A percentile compares a stretch with the other conserved stretches of the same genome.
phyloP scores from a whole-genome alignment of 2,113 vertebrate species.

The Colistium nudipinnis region DNA sequence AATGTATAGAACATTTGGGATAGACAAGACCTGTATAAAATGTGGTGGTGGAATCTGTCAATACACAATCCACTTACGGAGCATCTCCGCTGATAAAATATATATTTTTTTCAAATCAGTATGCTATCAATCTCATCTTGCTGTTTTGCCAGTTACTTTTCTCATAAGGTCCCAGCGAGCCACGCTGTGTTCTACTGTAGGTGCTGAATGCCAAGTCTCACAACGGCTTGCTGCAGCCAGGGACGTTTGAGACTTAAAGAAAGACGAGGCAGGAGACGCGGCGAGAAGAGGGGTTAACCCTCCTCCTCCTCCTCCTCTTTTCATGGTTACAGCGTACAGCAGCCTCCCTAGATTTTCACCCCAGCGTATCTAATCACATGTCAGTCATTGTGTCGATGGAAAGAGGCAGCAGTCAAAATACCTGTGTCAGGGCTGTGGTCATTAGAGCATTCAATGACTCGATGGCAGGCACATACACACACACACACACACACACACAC shows the following conservation, averaged over 20 bases:
- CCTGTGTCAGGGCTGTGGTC: constrained; percentile 75
- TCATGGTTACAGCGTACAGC: constrained; percentile 48
- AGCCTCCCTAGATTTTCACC: constrained; percentile 54
- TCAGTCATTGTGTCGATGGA: constrained; percentile 75
- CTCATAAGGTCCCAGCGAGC: constrained; percentile 43
- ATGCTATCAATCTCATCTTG: constrained; percentile 2
- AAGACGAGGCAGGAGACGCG: constrained; percentile 41
- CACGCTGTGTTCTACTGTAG: constrained; percentile 54
- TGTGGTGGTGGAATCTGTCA: neutral
- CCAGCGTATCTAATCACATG: constrained; percentile 74
- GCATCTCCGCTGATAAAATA: neutral
- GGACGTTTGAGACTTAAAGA: constrained; percentile 65
- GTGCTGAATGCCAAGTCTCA: constrained; percentile 45
- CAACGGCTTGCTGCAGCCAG: constrained; percentile 26
- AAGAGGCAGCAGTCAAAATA: constrained; percentile 78
- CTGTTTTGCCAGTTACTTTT: constrained; percentile 12
- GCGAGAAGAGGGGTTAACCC: constrained; percentile 40
- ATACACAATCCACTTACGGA: neutral
- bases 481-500: neutral
- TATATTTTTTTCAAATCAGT: neutral
- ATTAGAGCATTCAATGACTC: constrained; percentile 72
- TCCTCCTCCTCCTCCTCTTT: constrained; percentile 51
- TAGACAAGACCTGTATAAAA: neutral
- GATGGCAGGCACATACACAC: constrained; percentile 33
- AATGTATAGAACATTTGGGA: no score